Evolutionary conservation across 2,113 vertebrate species (phyloP).

Genomic region (Egretta garzetta): DNA sequence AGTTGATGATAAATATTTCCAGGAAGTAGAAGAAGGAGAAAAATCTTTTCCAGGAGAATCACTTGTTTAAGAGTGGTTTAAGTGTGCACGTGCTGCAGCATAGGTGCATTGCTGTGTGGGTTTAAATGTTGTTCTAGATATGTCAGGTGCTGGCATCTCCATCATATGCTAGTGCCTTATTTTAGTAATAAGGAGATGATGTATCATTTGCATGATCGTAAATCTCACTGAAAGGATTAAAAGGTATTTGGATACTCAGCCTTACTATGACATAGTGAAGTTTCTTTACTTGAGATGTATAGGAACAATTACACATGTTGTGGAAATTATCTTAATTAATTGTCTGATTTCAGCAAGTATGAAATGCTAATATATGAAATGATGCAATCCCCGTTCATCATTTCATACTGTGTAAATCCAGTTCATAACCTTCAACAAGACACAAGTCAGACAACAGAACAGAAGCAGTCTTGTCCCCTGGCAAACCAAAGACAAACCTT

Average conservation of each 20-base stretch:
- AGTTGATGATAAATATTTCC: not conserved
- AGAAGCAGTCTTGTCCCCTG: not conserved
- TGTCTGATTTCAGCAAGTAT: not conserved
- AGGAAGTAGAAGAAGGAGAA: not conserved
- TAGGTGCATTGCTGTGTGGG: not conserved
- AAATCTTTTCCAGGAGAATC: not conserved
- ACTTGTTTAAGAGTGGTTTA: not conserved
- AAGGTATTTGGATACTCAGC: not conserved
- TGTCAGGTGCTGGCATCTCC: not conserved
- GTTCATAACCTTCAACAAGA: not conserved
- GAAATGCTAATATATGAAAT: not conserved
- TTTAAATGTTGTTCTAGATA: not conserved
- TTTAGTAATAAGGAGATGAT: not conserved
- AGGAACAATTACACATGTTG: not conserved
- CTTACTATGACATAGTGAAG: not conserved
- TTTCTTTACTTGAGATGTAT: not conserved
- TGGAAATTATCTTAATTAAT: not conserved
- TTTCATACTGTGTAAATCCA: not conserved
- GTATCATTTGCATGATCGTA: not conserved
- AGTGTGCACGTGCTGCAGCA: rapidly evolving
- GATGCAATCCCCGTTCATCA: not conserved
- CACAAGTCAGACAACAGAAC: not conserved
- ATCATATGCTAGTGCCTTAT: not conserved
- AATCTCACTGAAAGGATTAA: not conserved
- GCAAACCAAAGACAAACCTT: not conserved